A percentile compares a stretch with the other conserved stretches of the same genome.
phyloP scores from a whole-genome alignment of 2,888 invertebrate species.

The Amphiduros pacificus region DNA sequence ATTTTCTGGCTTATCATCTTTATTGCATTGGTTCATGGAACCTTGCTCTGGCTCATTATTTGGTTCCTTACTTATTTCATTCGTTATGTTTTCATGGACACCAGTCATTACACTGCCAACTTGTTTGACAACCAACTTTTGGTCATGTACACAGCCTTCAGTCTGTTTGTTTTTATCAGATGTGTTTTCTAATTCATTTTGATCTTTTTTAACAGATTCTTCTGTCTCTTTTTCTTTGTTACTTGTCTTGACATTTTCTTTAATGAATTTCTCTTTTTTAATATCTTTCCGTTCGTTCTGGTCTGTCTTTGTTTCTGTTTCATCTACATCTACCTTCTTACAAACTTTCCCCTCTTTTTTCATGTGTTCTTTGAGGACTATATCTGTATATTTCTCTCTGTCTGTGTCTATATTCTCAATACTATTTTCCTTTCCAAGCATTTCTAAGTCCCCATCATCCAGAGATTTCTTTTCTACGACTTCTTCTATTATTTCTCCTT shows the following conservation, averaged over 20 bases:
- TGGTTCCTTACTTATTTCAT: too few relatives aligned
- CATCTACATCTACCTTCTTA: not conserved
- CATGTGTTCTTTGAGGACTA: not conserved
- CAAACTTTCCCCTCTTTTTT: not conserved
- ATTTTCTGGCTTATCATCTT: too few relatives aligned
- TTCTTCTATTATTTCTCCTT: conserved; percentile 14
- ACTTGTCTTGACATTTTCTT: not conserved
- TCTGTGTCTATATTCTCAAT: not conserved
- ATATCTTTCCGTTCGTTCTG: not conserved
- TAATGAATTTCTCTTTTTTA: not conserved
- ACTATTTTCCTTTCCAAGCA: not conserved
- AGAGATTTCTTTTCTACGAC: not conserved
- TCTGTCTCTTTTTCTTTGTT: not conserved
- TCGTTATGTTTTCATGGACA: too few relatives aligned
- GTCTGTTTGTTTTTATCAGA: not conserved
- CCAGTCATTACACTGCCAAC: too few relatives aligned
- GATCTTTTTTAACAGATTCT: not conserved
- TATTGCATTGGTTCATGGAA: too few relatives aligned
- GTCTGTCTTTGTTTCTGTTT: not conserved
- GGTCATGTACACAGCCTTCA: not conserved
- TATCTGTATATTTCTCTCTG: not conserved
- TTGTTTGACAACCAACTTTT: too few relatives aligned
- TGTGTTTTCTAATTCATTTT: not conserved
- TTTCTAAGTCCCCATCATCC: not conserved
- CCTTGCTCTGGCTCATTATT: too few relatives aligned